Conservation (phyloP, 2,113 vertebrate genomes). For the Lonchura striata region DNA sequence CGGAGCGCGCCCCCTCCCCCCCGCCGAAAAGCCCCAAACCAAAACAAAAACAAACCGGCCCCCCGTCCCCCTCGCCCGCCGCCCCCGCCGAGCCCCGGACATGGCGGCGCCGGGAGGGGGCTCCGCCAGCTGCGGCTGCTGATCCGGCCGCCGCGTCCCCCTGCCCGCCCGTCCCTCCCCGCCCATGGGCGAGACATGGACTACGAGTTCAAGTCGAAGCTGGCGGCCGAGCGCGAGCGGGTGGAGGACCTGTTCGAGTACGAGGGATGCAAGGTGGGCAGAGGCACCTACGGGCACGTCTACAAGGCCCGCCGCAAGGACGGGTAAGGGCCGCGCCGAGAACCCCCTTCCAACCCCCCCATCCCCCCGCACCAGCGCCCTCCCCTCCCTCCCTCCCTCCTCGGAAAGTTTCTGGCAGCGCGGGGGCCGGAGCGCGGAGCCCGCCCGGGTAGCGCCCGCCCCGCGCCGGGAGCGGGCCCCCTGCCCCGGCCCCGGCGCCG, state of each 20-base stretch:
- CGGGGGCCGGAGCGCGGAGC: not conserved
- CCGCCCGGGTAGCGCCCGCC: not conserved
- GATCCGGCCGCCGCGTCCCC: not conserved
- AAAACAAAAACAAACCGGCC: not conserved
- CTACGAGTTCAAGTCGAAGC: too few relatives aligned
- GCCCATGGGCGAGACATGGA: not conserved
- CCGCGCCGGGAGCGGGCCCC: not conserved
- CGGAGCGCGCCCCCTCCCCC: slow-evolving; percentile 26
- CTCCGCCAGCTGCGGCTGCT: not conserved
- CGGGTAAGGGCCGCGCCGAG: slow-evolving; percentile 73
- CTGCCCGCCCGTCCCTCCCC: not conserved
- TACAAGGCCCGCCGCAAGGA: slow-evolving; percentile 99
- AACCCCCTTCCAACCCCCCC: too few relatives aligned
- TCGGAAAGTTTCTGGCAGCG: not conserved
- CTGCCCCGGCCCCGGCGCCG: not conserved
- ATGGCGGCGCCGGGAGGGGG: too few relatives aligned
- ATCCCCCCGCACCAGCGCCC: too few relatives aligned
- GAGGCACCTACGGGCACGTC: slow-evolving; percentile 98
- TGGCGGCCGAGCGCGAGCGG: slow-evolving; percentile 82
- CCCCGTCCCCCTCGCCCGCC: too few relatives aligned
- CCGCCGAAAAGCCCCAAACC: not conserved
- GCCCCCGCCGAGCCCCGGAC: too few relatives aligned
- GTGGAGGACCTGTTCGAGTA: slow-evolving; percentile 99
- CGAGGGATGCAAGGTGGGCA: slow-evolving; percentile 98
- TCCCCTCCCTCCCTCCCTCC: not conserved